These are phyloP conservation scores for Andinoacara biseriatus DNA, from an alignment of 2,113 vertebrate species.

Conservation along the genomic window DNA sequence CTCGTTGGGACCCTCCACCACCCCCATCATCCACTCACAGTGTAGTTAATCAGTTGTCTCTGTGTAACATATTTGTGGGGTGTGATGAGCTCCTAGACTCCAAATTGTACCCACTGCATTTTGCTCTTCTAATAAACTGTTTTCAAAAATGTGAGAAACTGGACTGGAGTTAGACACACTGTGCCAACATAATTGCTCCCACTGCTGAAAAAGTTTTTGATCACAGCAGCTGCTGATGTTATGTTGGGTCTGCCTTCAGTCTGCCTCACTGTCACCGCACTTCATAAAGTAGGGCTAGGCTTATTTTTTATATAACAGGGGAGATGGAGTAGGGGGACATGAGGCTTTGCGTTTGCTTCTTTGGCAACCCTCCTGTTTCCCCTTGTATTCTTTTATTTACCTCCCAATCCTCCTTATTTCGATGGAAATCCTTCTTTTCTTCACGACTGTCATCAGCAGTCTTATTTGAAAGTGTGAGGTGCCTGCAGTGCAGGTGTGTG, in stretches of 20 bases:
- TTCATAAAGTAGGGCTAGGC: background rate
- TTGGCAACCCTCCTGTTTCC: constrained; percentile 12
- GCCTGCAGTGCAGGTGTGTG: constrained; percentile 31
- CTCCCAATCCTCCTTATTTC: constrained; percentile 1
- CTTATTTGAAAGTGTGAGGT: constrained; percentile 16
- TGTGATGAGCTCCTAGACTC: background rate
- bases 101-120: background rate
- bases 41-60: too few relatives aligned
- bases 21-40: background rate
- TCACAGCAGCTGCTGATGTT: background rate
- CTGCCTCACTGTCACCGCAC: background rate
- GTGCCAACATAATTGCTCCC: constrained; percentile 6
- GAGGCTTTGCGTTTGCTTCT: constrained; percentile 22
- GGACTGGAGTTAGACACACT: background rate
- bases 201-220: background rate
- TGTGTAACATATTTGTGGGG: background rate
- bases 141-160: background rate
- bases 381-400: background rate
- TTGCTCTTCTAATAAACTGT: background rate
- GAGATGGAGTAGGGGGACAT: background rate
- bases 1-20: background rate
- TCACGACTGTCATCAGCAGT: constrained; percentile 28
- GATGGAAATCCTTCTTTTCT: constrained; percentile 15
- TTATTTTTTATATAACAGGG: constrained; percentile 2
- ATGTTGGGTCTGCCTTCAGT: background rate